A percentile compares a stretch with the other conserved stretches of the same genome.
Evolutionary conservation across 2,113 vertebrate species (phyloP).

Genomic region (Catharus fuscescens): DNA sequence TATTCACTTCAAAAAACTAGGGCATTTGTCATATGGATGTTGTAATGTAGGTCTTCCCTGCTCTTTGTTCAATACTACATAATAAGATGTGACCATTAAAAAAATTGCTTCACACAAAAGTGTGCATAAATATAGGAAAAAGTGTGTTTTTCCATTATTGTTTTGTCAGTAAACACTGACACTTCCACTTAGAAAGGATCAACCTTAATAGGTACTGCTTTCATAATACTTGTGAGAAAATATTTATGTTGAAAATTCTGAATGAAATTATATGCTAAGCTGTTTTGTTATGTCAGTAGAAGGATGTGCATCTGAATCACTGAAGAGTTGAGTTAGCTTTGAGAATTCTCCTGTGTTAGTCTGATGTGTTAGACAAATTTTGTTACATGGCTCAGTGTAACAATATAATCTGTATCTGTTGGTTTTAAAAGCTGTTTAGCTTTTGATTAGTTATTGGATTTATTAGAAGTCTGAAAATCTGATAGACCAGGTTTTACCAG

Average conservation of each 20-base stretch:
- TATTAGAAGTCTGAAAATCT: neutral
- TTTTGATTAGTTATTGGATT: neutral
- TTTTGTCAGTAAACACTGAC: neutral
- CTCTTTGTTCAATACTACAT: neutral
- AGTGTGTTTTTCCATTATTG: neutral
- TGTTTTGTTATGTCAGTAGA: neutral
- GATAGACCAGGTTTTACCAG: neutral
- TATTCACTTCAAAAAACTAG: neutral
- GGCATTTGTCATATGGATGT: neutral
- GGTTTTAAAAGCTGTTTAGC: neutral
- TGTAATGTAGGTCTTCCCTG: neutral
- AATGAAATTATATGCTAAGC: neutral
- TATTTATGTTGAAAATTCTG: neutral
- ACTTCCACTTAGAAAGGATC: neutral
- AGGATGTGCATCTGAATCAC: neutral
- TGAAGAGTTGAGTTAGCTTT: neutral
- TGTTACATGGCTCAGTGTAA: neutral
- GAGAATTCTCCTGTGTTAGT: neutral
- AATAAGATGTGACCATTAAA: neutral
- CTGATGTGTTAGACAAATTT: neutral
- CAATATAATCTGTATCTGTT: neutral
- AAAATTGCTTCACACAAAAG: neutral
- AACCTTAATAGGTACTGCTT: neutral
- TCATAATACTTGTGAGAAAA: neutral
- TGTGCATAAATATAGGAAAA: neutral